Evolutionary conservation across 2,797 vertebrate genomes (phyloP).

Genomic region (Sebastes umbrosus): DNA sequence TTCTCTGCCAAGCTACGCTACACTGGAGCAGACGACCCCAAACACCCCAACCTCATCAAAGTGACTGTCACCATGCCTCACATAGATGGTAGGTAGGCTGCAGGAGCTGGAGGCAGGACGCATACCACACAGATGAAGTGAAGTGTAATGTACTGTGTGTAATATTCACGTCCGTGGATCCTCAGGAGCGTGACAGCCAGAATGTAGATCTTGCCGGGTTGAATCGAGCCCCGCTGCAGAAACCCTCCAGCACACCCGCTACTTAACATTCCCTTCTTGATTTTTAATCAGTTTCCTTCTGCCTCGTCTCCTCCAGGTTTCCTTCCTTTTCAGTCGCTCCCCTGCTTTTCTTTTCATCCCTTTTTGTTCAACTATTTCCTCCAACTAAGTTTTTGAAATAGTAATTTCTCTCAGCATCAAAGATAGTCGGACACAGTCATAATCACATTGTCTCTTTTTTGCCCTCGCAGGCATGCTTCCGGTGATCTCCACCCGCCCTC

Average conservation of each 20-base stretch:
- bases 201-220: slow-evolving; percentile 58
- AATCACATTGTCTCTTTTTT: slow-evolving; percentile 2
- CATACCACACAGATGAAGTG: slow-evolving; percentile 43
- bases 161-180: slow-evolving; percentile 62
- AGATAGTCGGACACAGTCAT: background rate
- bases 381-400: slow-evolving; percentile 11
- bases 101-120: slow-evolving; percentile 48
- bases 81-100: slow-evolving; percentile 86
- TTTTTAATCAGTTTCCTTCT: slow-evolving; percentile 67
- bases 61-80: slow-evolving; percentile 94
- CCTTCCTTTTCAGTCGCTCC: background rate
- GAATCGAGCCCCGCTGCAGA: slow-evolving; percentile 33
- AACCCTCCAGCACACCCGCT: slow-evolving; percentile 46
- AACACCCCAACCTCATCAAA: slow-evolving; percentile 92
- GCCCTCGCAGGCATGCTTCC: slow-evolving; percentile 89
- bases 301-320: slow-evolving; percentile 40
- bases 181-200: slow-evolving; percentile 56
- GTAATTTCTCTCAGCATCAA: background rate
- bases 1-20: slow-evolving; percentile 95
- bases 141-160: slow-evolving; percentile 62
- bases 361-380: slow-evolving; percentile 17
- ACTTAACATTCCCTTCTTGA: slow-evolving; percentile 63
- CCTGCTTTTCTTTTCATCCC: slow-evolving; percentile 6
- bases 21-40: slow-evolving; percentile 88
- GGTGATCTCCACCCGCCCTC: slow-evolving; percentile 89